These are phyloP conservation scores for Cheilinus undulatus DNA, from an alignment of 2,113 vertebrate species.

Conservation along the genomic window DNA sequence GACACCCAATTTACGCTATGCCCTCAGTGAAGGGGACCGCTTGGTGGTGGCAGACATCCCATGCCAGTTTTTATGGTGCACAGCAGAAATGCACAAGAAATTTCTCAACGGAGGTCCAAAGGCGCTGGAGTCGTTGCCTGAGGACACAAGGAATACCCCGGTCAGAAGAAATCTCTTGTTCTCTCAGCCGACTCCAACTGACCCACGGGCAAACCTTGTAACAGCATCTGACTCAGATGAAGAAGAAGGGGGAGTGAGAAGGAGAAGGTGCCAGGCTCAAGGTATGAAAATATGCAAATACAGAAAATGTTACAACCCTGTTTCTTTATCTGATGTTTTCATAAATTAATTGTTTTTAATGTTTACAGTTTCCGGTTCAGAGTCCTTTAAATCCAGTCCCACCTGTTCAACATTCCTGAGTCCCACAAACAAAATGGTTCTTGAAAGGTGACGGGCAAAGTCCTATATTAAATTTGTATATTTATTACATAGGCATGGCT, in stretches of 20 bases:
- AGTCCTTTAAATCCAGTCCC: conserved; percentile 69
- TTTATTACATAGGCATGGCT: neutral
- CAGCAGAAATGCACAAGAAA: conserved; percentile 26
- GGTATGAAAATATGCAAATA: conserved; percentile 44
- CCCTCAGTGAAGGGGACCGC: conserved; percentile 83
- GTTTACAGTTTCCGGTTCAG: conserved; percentile 69
- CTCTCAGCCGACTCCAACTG: conserved; percentile 66
- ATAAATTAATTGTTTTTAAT: conserved; percentile 4
- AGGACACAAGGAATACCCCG: conserved; percentile 37
- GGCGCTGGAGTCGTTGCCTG: neutral
- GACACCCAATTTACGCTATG: conserved; percentile 85
- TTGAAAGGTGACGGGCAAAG: conserved; percentile 79
- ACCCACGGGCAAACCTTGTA: conserved; percentile 72
- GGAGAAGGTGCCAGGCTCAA: conserved; percentile 22
- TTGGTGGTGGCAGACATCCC: conserved; percentile 89
- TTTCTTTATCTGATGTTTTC: conserved; percentile 10
- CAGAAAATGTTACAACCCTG: accelerated
- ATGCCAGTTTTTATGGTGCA: conserved; percentile 83
- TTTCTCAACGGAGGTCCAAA: conserved; percentile 19
- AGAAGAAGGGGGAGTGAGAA: conserved; percentile 61
- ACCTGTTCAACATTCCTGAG: conserved; percentile 76
- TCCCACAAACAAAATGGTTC: conserved; percentile 74
- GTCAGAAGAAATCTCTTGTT: conserved; percentile 41
- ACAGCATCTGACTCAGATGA: conserved; percentile 88
- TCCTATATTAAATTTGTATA: neutral